Base-by-base conservation (phyloP, 2,888 invertebrate species). In the Lissocephala sabroskyi region DNA sequence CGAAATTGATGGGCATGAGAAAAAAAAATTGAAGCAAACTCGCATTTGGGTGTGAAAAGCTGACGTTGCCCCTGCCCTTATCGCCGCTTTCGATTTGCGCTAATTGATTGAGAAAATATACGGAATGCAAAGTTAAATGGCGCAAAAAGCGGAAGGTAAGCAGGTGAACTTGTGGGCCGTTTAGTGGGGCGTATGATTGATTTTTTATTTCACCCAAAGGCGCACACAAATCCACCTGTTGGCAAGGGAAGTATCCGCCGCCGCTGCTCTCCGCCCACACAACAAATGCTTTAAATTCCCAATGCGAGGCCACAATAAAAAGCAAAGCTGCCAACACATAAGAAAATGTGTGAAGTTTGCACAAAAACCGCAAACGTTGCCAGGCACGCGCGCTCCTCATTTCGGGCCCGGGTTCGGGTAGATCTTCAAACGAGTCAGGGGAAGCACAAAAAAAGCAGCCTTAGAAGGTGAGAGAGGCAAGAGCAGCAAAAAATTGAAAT, bases 321-420 rank as follows among this genome's bases (percentile, higher is more conserved):
- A 40, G 18, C 16, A 41, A 28, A 41, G 13, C 41, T 28, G 14
- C 14, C 26, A 28, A 11, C 14, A 67, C 56, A 59, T 49, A 71
- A 67, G 76, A 60, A 73, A 73, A 75, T 70, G 70, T 75, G 70
- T 75, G 65, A 70, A 70, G 68, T 62, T 67, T 68, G 76, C 62
- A 62, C 58, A 73, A 70, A 70, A 67, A 73, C 76, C 70, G 58
- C 76, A 75, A 75, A 73, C 68, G 76, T 70, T 66, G 56, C 75
- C 70, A 64, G 62, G 68, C 73, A 75, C 73, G 73, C 70, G 73
- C n/a, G n/a, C n/a, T n/a, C n/a, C n/a, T n/a, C n/a, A n/a, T 30
- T 30, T 13, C 56, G 60, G 54, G 57, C 64, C 56, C 64, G 60
- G 36, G 62, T 45, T 63, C 16, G 35, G 49, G 59, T 42, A 53